phyloP scores from a whole-genome alignment of 2,113 vertebrate species.

The Colistium nudipinnis region DNA sequence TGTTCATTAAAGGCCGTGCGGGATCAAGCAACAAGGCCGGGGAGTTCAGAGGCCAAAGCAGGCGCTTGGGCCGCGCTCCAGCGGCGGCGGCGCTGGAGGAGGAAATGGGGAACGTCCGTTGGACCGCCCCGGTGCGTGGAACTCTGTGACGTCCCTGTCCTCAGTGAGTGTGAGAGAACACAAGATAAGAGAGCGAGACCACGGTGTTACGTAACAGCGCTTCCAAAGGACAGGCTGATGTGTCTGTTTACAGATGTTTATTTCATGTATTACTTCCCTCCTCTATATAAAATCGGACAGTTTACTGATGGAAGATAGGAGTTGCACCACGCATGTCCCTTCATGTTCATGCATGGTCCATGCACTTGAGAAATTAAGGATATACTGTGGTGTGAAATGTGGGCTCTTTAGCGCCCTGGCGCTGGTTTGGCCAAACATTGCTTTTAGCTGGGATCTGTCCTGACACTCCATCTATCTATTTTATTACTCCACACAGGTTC shows the following conservation, averaged over 20 bases:
- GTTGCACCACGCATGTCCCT: background rate
- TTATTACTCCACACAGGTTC: background rate
- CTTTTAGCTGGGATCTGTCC: too few species aligned
- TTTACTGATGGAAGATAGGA: background rate
- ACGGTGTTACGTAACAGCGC: background rate
- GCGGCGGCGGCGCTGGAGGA: background rate
- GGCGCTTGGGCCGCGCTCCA: slow-evolving; percentile 3
- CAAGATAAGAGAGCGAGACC: background rate
- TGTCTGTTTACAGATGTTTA: background rate
- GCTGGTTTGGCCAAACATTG: too few species aligned
- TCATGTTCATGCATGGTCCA: too few species aligned
- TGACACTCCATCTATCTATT: too few species aligned
- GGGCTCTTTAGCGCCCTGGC: too few species aligned
- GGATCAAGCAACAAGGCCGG: slow-evolving; percentile 33
- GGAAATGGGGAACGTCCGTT: background rate
- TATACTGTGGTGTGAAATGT: too few species aligned
- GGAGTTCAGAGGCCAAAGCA: slow-evolving; percentile 34
- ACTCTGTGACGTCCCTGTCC: background rate
- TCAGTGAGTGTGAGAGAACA: background rate
- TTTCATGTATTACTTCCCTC: background rate
- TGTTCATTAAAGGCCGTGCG: slow-evolving; percentile 45
- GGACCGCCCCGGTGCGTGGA: background rate
- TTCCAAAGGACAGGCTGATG: background rate
- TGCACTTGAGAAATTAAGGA: too few species aligned
- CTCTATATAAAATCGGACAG: background rate